Conservation (phyloP, 1,140 invertebrate species). For the Choristoneura fumiferana region DNA sequence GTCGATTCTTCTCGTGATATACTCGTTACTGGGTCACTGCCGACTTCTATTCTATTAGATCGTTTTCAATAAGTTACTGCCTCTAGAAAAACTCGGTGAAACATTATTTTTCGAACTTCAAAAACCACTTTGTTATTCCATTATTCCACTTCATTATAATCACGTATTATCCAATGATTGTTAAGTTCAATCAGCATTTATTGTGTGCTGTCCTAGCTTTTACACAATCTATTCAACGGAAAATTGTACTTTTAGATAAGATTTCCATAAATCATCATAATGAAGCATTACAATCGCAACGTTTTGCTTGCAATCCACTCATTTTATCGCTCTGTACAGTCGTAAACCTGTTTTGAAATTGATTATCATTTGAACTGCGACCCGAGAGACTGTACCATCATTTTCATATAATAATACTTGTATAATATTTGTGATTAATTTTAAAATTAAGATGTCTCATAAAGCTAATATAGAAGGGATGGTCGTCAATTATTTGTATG, state of each 20-base stretch:
- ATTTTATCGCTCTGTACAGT: conserved; percentile 16
- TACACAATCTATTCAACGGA: not conserved
- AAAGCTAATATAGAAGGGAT: no score
- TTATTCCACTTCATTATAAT: not conserved
- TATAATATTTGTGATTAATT: not conserved
- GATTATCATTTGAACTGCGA: conserved; percentile 17
- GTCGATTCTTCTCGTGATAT: not conserved
- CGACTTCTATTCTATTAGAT: not conserved
- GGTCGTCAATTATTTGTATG: no score
- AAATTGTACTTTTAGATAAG: not conserved
- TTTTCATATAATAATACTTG: conserved; percentile 3
- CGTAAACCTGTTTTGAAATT: conserved; percentile 19
- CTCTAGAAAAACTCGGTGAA: not conserved
- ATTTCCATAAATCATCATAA: conserved; percentile 20
- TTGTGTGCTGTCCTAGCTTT: not conserved
- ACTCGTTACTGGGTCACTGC: conserved; percentile 7
- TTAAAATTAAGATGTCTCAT: no score
- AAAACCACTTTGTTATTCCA: no score
- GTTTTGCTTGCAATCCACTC: conserved; percentile 16
- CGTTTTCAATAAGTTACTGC: not conserved
- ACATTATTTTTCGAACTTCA: not conserved
- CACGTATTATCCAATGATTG: not conserved
- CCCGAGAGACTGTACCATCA: not conserved
- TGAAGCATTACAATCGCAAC: conserved; percentile 7
- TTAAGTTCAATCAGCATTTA: not conserved